Evolutionary conservation across 2,888 invertebrate species (phyloP).

Genomic region (Acanthoscelides obtectus): DNA sequence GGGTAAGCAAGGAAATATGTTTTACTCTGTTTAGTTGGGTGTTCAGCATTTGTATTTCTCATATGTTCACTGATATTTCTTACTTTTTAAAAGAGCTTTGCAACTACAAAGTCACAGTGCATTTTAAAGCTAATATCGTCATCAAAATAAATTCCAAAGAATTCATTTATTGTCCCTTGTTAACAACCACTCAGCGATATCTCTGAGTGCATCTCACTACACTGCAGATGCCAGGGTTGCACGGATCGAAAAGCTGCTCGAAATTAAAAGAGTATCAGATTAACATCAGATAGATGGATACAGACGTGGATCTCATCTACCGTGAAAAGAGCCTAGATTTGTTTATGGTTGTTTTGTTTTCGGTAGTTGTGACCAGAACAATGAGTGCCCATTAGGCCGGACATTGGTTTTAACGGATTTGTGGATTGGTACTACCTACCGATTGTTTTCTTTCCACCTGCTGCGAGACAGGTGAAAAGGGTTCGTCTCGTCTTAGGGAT

Average conservation of each 20-base stretch:
- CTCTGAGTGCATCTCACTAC: neutral
- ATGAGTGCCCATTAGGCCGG: neutral
- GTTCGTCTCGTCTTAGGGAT: neutral
- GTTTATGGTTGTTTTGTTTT: neutral
- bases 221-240: neutral
- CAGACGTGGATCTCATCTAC: neutral
- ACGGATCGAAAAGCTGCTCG: neutral
- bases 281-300: neutral
- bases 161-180: no score
- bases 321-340: neutral
- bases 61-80: no score
- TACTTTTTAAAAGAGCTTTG: no score
- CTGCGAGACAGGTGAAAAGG: neutral
- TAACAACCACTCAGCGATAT: neutral
- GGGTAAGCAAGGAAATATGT: no score
- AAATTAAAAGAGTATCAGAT: neutral
- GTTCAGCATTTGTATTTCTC: no score
- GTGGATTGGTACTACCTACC: neutral
- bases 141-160: no score
- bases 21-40: no score
- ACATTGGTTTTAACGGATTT: neutral
- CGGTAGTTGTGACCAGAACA: neutral
- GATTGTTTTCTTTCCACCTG: neutral
- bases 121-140: no score
- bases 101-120: no score